phyloP scores from a whole-genome alignment of 2,888 invertebrate species.

The Eupithecia centaureata region DNA sequence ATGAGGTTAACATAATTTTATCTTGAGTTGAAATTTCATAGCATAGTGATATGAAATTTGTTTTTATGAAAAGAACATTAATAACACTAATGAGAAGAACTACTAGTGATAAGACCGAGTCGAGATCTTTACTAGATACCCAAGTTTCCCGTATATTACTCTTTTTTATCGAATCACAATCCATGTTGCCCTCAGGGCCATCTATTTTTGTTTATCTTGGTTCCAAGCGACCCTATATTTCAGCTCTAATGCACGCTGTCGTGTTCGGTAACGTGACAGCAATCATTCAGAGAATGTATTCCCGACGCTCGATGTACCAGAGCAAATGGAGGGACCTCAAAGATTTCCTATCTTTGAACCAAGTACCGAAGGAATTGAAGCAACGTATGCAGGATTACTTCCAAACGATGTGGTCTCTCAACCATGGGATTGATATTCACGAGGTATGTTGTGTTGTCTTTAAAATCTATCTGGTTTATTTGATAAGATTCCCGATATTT shows the following conservation, averaged over 20 bases:
- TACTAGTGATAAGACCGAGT: neutral
- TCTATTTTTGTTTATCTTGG: conserved; percentile 5
- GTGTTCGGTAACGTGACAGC: conserved; percentile 99
- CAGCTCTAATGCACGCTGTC: conserved; percentile 98
- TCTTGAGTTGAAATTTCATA: too few relatives aligned
- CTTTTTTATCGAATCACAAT: neutral
- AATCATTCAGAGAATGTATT: conserved; percentile 98
- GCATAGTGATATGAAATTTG: too few relatives aligned
- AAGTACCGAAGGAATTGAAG: conserved; percentile 97
- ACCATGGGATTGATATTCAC: conserved; percentile 98
- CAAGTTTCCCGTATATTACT: neutral
- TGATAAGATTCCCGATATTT: neutral
- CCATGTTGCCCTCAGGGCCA: neutral
- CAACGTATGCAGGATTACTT: conserved; percentile 99
- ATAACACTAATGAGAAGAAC: too few relatives aligned
- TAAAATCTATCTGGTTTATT: neutral
- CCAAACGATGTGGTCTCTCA: conserved; percentile 98
- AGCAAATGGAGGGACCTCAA: conserved; percentile 97
- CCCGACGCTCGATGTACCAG: conserved; percentile 95
- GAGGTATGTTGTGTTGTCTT: conserved; percentile 85
- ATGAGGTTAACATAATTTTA: neutral
- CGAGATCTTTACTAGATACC: neutral
- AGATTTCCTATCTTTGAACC: conserved; percentile 96
- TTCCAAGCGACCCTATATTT: conserved; percentile 38
- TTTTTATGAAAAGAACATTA: too few relatives aligned